phyloP scores from a whole-genome alignment of 1,140 invertebrate genomes.

The Popillia japonica region DNA sequence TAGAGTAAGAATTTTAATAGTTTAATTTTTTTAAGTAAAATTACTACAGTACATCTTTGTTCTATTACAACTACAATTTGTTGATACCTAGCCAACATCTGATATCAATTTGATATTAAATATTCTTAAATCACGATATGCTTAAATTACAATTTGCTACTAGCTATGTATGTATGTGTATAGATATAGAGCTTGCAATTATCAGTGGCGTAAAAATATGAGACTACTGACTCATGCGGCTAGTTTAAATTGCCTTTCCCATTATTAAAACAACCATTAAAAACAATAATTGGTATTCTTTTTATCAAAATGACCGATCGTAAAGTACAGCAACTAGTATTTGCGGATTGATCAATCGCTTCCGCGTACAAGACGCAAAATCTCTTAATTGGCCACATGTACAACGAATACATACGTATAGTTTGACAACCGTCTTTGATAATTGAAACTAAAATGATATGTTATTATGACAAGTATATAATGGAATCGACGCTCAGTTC shows the following conservation, averaged over 20 bases:
- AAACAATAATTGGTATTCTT: neutral
- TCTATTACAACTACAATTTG: too few species aligned
- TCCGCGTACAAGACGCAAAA: neutral
- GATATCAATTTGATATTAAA: too few species aligned
- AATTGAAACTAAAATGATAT: neutral
- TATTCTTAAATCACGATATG: too few species aligned
- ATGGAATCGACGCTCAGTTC: neutral
- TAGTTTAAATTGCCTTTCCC: neutral
- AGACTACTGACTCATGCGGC: too few species aligned
- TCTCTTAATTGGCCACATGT: neutral
- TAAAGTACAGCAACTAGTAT: neutral
- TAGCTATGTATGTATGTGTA: too few species aligned
- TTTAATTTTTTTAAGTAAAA: too few species aligned
- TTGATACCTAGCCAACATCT: too few species aligned
- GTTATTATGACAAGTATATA: neutral
- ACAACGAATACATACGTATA: neutral
- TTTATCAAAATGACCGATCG: neutral
- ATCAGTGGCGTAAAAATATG: too few species aligned
- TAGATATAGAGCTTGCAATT: too few species aligned
- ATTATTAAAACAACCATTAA: neutral
- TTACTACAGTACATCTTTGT: too few species aligned
- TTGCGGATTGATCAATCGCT: conserved; percentile 4
- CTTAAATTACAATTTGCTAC: too few species aligned
- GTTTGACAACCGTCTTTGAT: neutral
- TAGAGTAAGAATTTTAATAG: too few species aligned